A percentile compares a stretch with the other conserved stretches of the same genome.
These are phyloP conservation scores for Limenitis arthemis DNA, from an alignment of 2,888 invertebrate species.

Conservation along the genomic window DNA sequence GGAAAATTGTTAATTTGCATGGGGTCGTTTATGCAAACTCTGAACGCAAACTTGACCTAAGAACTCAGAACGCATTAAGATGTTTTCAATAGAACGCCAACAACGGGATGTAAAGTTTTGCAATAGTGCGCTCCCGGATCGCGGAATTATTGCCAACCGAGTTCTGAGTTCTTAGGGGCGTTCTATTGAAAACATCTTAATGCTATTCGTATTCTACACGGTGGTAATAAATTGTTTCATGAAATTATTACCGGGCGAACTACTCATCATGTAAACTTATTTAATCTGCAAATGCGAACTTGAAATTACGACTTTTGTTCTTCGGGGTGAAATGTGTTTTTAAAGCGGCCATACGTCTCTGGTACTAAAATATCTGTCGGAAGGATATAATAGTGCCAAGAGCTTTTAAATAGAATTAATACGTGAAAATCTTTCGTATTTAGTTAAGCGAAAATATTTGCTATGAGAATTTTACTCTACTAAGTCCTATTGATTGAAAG, in stretches of 20 bases:
- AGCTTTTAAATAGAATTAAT: constrained; percentile 19
- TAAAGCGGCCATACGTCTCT: constrained; percentile 22
- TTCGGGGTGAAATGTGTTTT: constrained; percentile 35
- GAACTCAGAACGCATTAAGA: constrained; percentile 67
- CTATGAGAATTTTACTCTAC: too few relatives aligned
- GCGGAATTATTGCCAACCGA: constrained; percentile 62
- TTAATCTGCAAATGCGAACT: constrained; percentile 58
- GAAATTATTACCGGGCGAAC: constrained; percentile 40
- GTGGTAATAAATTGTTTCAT: constrained; percentile 50
- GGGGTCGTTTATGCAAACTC: constrained; percentile 59
- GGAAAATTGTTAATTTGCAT: constrained; percentile 51
- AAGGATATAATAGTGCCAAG: constrained; percentile 16
- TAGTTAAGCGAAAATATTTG: too few relatives aligned
- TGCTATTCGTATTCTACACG: constrained; percentile 49
- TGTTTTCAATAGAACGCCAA: too few relatives aligned
- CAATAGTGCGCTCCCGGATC: constrained; percentile 55
- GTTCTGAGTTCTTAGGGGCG: too few relatives aligned
- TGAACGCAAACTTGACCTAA: constrained; percentile 57
- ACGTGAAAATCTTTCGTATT: constrained; percentile 30
- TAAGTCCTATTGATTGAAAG: too few relatives aligned
- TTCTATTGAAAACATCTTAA: constrained; percentile 66
- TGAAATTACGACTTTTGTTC: constrained; percentile 42
- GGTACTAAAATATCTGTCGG: constrained; percentile 21
- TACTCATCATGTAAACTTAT: constrained; percentile 56
- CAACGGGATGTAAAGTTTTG: constrained; percentile 60